A percentile compares a stretch with the other conserved stretches of the same genome.
Conservation (phyloP, 1,140 invertebrate species). For the Paramacrobiotus metropolitanus region DNA sequence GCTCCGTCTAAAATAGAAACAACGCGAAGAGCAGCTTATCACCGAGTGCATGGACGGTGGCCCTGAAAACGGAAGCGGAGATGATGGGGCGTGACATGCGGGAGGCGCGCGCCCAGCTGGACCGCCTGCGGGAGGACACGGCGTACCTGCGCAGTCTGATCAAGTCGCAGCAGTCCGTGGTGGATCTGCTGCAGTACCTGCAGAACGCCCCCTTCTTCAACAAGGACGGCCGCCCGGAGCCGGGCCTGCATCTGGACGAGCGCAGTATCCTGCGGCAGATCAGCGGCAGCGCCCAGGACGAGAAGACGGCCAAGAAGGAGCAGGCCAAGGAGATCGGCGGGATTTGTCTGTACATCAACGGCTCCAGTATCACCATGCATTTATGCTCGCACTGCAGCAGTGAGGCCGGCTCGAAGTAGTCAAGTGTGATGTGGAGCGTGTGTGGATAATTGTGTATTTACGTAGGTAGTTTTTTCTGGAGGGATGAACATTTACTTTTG, state of each 20-base stretch:
- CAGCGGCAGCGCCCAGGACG: not conserved
- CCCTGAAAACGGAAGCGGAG: not conserved
- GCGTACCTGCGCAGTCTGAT: not conserved
- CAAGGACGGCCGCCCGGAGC: not conserved
- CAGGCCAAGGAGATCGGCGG: not conserved
- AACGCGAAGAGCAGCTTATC: not conserved
- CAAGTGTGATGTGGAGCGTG: too few relatives aligned
- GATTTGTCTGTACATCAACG: not conserved
- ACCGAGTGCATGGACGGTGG: not conserved
- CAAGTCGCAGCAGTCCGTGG: not conserved
- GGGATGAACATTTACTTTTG: too few relatives aligned
- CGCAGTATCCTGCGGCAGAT: not conserved
- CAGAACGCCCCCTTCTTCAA: not conserved
- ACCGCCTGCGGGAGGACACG: not conserved
- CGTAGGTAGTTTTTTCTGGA: too few relatives aligned
- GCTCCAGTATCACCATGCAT: not conserved
- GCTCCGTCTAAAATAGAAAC: not conserved
- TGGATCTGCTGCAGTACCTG: not conserved
- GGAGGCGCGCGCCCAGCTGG: not conserved
- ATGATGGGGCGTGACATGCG: not conserved
- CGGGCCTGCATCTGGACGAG: not conserved
- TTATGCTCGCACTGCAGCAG: not conserved
- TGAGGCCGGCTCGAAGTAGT: too few relatives aligned
- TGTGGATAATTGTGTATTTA: too few relatives aligned
- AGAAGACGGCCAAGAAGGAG: not conserved